Conservation (phyloP, 2,113 vertebrate species). For the Ginglymostoma cirratum region DNA sequence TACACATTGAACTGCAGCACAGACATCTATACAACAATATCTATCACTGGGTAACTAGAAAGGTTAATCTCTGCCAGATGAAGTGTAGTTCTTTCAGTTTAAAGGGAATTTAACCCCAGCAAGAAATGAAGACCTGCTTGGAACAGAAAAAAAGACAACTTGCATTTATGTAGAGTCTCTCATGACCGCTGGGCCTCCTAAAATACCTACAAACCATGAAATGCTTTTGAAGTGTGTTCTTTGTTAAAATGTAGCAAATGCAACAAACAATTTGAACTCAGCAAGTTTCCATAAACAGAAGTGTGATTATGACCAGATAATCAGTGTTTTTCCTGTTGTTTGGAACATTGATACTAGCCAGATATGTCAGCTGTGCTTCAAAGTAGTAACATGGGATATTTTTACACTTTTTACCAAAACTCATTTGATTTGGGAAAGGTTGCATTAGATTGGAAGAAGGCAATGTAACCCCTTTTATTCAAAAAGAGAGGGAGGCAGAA, state of each 20-base stretch:
- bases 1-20: background rate
- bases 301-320: no score
- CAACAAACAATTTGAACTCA: no score
- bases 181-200: background rate
- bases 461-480: no score
- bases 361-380: no score
- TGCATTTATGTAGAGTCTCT: background rate
- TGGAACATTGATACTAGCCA: no score
- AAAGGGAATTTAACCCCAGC: background rate
- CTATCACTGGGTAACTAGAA: background rate
- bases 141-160: background rate
- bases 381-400: no score
- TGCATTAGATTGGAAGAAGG: no score
- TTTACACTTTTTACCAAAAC: no score
- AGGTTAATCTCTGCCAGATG: slow-evolving; percentile 4
- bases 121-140: background rate
- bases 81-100: background rate
- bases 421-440: no score
- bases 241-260: background rate
- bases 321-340: no score
- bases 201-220: background rate
- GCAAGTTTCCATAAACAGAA: no score
- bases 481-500: no score
- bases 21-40: background rate
- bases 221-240: background rate